Evolutionary conservation across 2,797 vertebrate genomes (phyloP).

Genomic region (Perodicticus potto): DNA sequence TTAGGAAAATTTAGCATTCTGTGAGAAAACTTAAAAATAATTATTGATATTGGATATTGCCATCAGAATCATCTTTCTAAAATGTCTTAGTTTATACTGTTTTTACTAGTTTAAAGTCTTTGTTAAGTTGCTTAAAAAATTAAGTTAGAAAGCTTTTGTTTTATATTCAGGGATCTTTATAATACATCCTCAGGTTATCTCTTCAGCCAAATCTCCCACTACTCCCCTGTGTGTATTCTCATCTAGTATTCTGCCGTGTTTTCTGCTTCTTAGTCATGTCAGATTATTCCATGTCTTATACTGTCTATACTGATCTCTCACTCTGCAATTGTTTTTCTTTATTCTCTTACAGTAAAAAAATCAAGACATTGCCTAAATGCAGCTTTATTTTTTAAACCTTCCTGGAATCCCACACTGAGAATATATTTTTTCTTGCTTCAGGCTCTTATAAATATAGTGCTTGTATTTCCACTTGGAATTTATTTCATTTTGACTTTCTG

Average conservation of each 20-base stretch:
- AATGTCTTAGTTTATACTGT: conserved; percentile 9
- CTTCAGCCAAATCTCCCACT: not conserved
- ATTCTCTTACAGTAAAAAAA: not conserved
- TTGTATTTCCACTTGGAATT: conserved; percentile 16
- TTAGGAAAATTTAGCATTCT: not conserved
- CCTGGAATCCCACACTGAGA: not conserved
- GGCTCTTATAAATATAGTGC: not conserved
- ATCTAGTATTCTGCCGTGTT: not conserved
- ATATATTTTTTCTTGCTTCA: not conserved
- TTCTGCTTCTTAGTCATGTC: not conserved
- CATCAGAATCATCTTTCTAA: conserved; percentile 17
- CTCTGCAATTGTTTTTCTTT: not conserved
- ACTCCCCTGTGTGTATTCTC: not conserved
- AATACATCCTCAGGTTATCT: not conserved
- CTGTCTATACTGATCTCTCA: not conserved
- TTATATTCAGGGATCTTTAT: not conserved
- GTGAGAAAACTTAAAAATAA: not conserved
- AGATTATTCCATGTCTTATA: not conserved
- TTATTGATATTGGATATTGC: not conserved
- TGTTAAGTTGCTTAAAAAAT: conserved; percentile 10
- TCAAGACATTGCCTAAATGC: not conserved
- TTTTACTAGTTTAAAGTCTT: not conserved
- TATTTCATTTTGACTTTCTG: conserved; percentile 19
- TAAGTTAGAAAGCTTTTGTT: not conserved
- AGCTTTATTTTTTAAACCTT: not conserved